Evolutionary conservation across 2,797 vertebrate genomes (phyloP).

Genomic region (Danio jaintianensis): DNA sequence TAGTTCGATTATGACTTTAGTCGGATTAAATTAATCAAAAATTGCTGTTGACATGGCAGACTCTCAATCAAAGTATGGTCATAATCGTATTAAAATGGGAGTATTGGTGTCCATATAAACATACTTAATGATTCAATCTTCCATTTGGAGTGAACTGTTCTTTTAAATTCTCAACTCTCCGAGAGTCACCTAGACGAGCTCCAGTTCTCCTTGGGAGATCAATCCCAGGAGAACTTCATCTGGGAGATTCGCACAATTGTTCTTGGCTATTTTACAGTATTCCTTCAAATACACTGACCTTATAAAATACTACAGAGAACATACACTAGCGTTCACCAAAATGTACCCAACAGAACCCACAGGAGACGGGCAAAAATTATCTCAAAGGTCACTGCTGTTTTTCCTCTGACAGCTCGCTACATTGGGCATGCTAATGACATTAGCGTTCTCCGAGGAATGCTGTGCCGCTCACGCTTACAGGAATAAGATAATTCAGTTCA

Average conservation of each 20-base stretch:
- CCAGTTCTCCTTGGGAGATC: slow-evolving; percentile 4
- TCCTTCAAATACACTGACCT: slow-evolving; percentile 37
- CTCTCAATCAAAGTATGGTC: too few relatives aligned
- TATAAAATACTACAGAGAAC: slow-evolving; percentile 45
- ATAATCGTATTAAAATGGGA: too few relatives aligned
- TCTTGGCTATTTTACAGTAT: slow-evolving; percentile 32
- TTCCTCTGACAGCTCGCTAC: slow-evolving; percentile 40
- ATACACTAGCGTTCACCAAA: slow-evolving; percentile 40
- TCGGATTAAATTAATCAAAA: too few relatives aligned
- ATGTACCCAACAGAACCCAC: slow-evolving; percentile 37
- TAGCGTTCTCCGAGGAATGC: slow-evolving; percentile 37
- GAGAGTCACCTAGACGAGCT: neutral
- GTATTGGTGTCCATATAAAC: too few relatives aligned
- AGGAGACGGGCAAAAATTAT: slow-evolving; percentile 38
- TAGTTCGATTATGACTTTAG: too few relatives aligned
- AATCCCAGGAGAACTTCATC: slow-evolving; percentile 27
- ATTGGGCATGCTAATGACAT: slow-evolving; percentile 54
- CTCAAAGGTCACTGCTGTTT: slow-evolving; percentile 57
- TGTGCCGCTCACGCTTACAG: slow-evolving; percentile 23
- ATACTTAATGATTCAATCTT: neutral
- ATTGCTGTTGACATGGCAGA: too few relatives aligned
- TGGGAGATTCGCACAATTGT: neutral
- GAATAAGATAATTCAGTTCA: slow-evolving; percentile 30
- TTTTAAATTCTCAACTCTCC: slow-evolving; percentile 1
- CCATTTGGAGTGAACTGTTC: neutral